Evolutionary conservation across 1,140 invertebrate genomes (phyloP), one percentile per base, ranked within the genome.

Genomic region (Centruroides vittatus): DNA sequence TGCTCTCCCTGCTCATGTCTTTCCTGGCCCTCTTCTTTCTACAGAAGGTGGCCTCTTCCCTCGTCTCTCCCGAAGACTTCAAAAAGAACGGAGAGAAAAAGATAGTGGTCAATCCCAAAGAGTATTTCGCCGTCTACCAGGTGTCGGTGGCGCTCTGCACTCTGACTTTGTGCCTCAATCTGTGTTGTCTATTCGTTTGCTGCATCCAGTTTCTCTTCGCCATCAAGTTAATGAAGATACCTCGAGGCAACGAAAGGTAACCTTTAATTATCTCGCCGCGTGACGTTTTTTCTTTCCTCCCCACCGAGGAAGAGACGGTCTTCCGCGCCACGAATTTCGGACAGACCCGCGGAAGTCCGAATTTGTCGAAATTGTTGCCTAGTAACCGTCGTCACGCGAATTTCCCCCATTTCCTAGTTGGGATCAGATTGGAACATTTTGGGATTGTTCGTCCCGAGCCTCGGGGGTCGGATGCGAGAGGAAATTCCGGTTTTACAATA

Each of bases 131-230:
- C 62, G 86, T 93, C 41, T 89, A 91, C 72, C 89, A 93, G 78
- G 89, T 93, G 63, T 90, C 88, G 4, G 77, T 93, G 65, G 89
- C 88, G 5, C 77, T 93, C 61, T 89, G 88, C 70, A 88, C 89
- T 10, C 79, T 93, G 59, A 90, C 89, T 34, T 75, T 93, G 35
- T 89, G 87, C 1, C 75, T 93, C 46, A 89, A 93, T 74, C 79
- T 93, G 13, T 92, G 89, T 76, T 93, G 89, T 72, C 78, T 93
- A 48, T 81, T 94, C 62, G 89, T 94, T 60, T 94, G 90, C 79
- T 86, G 88, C 63, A 90, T 92, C 69, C 91, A 94, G 78, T 93
- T 92, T 78, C 81, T 93, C 66, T 93, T 93, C 73, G 86, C 89
- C 35, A 86, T 93, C 59, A 93, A 93, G 78, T 80, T 94, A 68